Base-by-base conservation (phyloP, 1,140 invertebrate species). In the Bombus turneri region DNA sequence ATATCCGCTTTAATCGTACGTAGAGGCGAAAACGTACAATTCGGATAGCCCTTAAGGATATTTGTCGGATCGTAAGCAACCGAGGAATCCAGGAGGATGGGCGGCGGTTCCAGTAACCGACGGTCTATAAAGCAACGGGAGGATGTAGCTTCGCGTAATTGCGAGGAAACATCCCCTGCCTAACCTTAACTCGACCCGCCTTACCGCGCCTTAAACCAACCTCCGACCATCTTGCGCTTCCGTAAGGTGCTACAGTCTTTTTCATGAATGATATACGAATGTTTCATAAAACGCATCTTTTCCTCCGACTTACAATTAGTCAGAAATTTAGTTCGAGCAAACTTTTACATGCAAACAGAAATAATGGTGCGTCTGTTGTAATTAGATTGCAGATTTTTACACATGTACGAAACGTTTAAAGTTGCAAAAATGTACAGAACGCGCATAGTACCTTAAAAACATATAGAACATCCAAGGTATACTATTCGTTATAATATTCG, bases 1-100 rank as follows among this genome's bases (percentile, higher is more conserved):
- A 66, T 73, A 73, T 78, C 34, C 28, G 22, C 9, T 62, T 75
- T 87, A 78, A 74, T 84, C 59, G 68, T n/a, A 43, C 34, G 25
- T 15, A 8, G 2, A 34, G 64, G 3, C n/a, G 69, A 41, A 39
- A 83, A 84, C 39, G 62, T 62, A 74, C 81, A 69, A 83, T 83
- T 82, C 53, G 22, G 62, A 57, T 68, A 47, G 74, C 74, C 75
- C 66, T 84, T 74, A 80, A 87, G 82, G 82, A 74, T 84, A 84
- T 87, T 87, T 84, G 86, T 84, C 75, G 86, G 86, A 83, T 73
- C 75, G 74, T 86, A 83, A 83, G 73, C 80, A 81, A 76, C 85
- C 81, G 59, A 79, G 86, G 86, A 87, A 87, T 87, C 68, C 76
- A 6, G 34, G 31, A n/a, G 74, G 53, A 72, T 68, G 81, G 64